Base-by-base conservation (phyloP, 1,140 invertebrate species). In the Drosophila pseudoobscura region DNA sequence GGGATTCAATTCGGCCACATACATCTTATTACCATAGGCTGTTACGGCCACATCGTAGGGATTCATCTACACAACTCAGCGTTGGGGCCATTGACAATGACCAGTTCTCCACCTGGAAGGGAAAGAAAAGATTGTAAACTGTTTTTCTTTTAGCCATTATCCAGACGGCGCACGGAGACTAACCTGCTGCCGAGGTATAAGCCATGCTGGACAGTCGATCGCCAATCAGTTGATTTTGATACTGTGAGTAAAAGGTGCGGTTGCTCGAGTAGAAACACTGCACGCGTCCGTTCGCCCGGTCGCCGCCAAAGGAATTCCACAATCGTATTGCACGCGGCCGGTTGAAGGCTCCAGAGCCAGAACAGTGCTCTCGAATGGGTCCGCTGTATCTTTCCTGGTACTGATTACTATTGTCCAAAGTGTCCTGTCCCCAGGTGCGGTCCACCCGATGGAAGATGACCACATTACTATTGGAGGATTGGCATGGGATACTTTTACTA, bases 221-320 rank as follows among this genome's bases (percentile, higher is more conserved):
- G 1, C 95, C 95, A 29, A 96, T 93, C 11, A 92, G 91, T 92
- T 92, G 92, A 89, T 92, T 92, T 77, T 93, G 92, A 85, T 94
- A 94, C 89, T 93, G 91, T 69, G 93, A 93, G 44, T 93, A 90
- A 78, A 95, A 95, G 11, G 93, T 93, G 44, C 96, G 96, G 75
- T 94, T 94, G 39, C 87, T 92, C 1, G 93, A 92, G 61, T 92
- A 91, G 92, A 96, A 98, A 91, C 96, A 97, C 58, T 95, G 94
- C 41, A 98, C 94, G 75, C 97, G 93, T n/a, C 96, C 96, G 88
- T 98, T 96, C 92, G 99, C 97, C 75, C 98, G 93, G 92, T 99
- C 97, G 1, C 98, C 98, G 22, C 92, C 92, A 75, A 98, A 94
- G 22, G 93, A 92, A 87, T 95, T 95, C 97, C 97, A 95, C 97